phyloP scores from a whole-genome alignment of 1,140 invertebrate species.

The Leptinotarsa texana region DNA sequence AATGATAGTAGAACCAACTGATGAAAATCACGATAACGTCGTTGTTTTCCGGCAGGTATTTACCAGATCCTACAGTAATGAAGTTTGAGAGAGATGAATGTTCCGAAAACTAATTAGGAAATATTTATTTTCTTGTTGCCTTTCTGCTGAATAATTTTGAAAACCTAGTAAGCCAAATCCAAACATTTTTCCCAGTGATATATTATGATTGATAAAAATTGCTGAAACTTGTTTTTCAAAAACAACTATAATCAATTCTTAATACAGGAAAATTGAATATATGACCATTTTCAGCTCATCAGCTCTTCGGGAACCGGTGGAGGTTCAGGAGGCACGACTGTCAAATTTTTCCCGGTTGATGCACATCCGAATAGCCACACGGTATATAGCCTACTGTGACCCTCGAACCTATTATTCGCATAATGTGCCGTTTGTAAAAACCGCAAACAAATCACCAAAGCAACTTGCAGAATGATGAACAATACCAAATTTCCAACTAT shows the following conservation, averaged over 20 bases:
- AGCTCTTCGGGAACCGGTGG: constrained; percentile 25
- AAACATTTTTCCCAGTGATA: too few species aligned
- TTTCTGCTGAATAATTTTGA: too few species aligned
- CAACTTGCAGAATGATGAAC: constrained; percentile 32
- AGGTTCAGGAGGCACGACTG: constrained; percentile 24
- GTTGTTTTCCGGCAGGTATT: too few species aligned
- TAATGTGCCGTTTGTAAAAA: constrained; percentile 49
- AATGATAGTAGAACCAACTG: too few species aligned
- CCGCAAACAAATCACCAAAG: constrained; percentile 35
- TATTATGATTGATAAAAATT: too few species aligned
- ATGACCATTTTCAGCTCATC: not conserved
- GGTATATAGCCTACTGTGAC: constrained; percentile 38
- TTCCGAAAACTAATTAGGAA: too few species aligned
- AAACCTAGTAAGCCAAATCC: too few species aligned
- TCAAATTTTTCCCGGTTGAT: constrained; percentile 26
- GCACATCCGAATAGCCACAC: constrained; percentile 45
- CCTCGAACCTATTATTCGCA: constrained; percentile 35
- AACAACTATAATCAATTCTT: not conserved
- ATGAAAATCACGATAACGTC: too few species aligned
- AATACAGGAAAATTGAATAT: not conserved
- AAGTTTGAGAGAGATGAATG: too few species aligned
- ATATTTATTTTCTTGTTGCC: too few species aligned
- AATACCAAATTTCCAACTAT: constrained; percentile 46
- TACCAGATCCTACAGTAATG: too few species aligned
- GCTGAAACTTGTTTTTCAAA: not conserved